Evolutionary conservation across 1,140 invertebrate species (phyloP).

Genomic region (Polypedilum vanderplanki): DNA sequence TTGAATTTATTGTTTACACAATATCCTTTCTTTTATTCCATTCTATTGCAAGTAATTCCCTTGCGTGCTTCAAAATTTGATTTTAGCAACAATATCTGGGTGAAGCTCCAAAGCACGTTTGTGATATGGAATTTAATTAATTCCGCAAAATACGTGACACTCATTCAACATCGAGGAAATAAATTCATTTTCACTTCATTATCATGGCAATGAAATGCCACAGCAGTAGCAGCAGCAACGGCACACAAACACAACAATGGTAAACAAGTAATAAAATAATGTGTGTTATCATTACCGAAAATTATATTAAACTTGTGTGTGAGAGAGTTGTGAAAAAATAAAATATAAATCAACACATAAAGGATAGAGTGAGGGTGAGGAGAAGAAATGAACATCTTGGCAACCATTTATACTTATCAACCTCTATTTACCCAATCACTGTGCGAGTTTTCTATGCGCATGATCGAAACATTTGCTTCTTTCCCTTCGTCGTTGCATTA

Average conservation of each 20-base stretch:
- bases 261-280: constrained; percentile 24
- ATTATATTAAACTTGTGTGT: constrained; percentile 27
- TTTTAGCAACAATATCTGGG: too few species aligned
- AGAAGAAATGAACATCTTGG: constrained; percentile 4
- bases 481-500: neutral
- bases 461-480: neutral
- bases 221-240: neutral
- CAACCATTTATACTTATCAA: constrained; percentile 26
- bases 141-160: constrained; percentile 19
- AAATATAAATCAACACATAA: neutral
- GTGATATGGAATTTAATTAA: constrained; percentile 26
- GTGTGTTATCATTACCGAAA: constrained; percentile 27
- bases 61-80: too few species aligned
- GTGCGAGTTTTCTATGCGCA: neutral
- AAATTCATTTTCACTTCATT: constrained; percentile 28
- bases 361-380: neutral
- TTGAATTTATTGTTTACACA: neutral
- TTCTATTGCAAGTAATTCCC: too few species aligned
- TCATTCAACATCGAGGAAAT: neutral
- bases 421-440: constrained; percentile 20
- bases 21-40: neutral
- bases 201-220: neutral
- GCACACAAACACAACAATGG: constrained; percentile 6
- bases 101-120: neutral
- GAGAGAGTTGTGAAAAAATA: neutral